Evolutionary conservation across 2,888 invertebrate species (phyloP).

Genomic region (Digitonthophagus gazella): DNA sequence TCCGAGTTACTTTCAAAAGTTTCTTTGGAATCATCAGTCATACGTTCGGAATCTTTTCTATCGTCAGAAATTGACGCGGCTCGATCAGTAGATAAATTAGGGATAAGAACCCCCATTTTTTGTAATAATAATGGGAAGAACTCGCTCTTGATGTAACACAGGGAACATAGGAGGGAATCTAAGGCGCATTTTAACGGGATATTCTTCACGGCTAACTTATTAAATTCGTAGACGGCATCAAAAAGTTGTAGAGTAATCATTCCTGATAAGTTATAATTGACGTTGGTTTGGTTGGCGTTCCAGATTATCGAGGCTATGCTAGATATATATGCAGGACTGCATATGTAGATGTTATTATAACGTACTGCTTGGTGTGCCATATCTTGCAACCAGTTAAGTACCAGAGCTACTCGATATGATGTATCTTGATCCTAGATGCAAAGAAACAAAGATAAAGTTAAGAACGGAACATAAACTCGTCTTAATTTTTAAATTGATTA

Average conservation of each 20-base stretch:
- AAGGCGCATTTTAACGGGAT: slow-evolving; percentile 78
- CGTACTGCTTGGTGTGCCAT: slow-evolving; percentile 54
- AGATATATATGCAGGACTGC: slow-evolving; percentile 63
- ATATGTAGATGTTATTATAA: slow-evolving; percentile 43
- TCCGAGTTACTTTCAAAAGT: slow-evolving; percentile 53
- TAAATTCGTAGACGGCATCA: slow-evolving; percentile 75
- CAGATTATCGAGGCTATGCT: slow-evolving; percentile 81
- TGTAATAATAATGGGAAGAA: slow-evolving; percentile 72
- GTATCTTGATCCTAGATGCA: slow-evolving; percentile 55
- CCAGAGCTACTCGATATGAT: slow-evolving; percentile 62
- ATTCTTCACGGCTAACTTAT: slow-evolving; percentile 65
- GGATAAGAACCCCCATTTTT: slow-evolving; percentile 65
- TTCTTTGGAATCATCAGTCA: slow-evolving; percentile 69
- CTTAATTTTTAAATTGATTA: neutral
- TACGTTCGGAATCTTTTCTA: slow-evolving; percentile 57
- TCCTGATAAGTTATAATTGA: slow-evolving; percentile 63
- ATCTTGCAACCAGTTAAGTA: slow-evolving; percentile 72
- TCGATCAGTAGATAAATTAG: slow-evolving; percentile 53
- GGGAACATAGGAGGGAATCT: slow-evolving; percentile 82
- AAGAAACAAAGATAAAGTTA: slow-evolving; percentile 11
- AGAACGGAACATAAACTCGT: no score
- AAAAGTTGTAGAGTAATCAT: slow-evolving; percentile 74
- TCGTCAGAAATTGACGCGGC: slow-evolving; percentile 61
- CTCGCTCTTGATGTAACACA: slow-evolving; percentile 80
- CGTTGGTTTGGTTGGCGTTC: slow-evolving; percentile 65